These are phyloP conservation scores for Microcebus lehilahytsara DNA, from an alignment of 2,113 vertebrate species.

Conservation along the genomic window DNA sequence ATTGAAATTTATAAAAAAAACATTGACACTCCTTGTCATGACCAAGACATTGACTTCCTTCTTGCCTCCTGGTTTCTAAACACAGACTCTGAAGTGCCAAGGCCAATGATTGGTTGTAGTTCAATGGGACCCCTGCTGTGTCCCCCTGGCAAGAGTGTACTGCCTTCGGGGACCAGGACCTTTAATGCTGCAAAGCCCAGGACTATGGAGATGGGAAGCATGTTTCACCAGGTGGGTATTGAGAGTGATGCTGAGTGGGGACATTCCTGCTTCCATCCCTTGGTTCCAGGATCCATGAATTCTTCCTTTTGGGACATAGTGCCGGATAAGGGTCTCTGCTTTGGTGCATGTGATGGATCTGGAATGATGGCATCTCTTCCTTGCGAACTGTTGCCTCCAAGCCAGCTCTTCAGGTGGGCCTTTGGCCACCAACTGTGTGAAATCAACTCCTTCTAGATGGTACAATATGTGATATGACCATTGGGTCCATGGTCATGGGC, in stretches of 20 bases:
- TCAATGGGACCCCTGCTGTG: background rate
- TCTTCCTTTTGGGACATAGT: background rate
- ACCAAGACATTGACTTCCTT: background rate
- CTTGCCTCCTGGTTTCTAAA: constrained; percentile 17
- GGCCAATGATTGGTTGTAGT: background rate
- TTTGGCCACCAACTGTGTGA: background rate
- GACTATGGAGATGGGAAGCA: background rate
- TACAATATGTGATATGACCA: background rate
- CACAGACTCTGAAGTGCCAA: background rate
- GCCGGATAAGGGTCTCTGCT: background rate
- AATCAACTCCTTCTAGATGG: background rate
- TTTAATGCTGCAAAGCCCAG: background rate
- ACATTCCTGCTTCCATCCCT: background rate
- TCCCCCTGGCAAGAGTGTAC: background rate
- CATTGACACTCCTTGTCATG: background rate
- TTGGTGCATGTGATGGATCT: background rate
- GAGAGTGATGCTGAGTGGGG: background rate
- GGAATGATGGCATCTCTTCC: background rate
- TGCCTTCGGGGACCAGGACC: background rate
- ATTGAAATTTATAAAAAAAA: background rate
- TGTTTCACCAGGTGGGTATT: background rate
- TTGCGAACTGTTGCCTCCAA: background rate
- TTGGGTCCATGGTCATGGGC: background rate
- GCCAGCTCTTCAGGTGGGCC: background rate
- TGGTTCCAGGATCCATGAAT: background rate